A percentile compares a stretch with the other conserved stretches of the same genome.
Evolutionary conservation across 2,888 invertebrate species (phyloP).

Genomic region (Antheraea assamensis): DNA sequence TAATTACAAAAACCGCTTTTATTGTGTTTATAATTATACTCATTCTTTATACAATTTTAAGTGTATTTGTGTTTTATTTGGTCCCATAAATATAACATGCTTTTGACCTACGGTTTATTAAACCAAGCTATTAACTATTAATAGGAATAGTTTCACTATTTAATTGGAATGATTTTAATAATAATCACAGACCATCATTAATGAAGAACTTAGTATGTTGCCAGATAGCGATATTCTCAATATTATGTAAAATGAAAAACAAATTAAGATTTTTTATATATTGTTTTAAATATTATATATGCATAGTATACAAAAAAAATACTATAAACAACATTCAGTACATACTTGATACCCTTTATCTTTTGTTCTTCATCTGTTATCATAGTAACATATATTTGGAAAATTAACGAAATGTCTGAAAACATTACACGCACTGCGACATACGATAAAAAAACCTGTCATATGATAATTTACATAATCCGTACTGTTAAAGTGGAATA

Average conservation of each 20-base stretch:
- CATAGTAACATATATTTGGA: neutral
- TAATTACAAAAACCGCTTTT: no score
- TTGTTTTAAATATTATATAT: no score
- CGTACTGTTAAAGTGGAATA: conserved; percentile 9
- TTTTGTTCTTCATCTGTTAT: no score
- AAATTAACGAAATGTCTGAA: neutral
- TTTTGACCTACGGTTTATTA: neutral
- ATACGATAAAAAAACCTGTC: conserved; percentile 15
- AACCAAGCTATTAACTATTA: neutral
- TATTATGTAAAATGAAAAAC: neutral
- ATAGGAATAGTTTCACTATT: neutral
- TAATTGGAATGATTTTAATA: neutral
- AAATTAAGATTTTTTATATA: neutral
- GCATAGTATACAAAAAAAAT: no score
- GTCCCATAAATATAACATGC: no score
- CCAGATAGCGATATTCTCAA: neutral
- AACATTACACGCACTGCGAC: conserved; percentile 7
- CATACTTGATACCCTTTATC: no score
- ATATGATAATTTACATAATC: conserved; percentile 21
- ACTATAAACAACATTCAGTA: no score
- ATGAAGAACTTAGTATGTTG: neutral
- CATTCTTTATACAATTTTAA: no score
- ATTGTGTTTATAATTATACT: no score
- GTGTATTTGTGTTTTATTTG: no score
- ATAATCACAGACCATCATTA: neutral